Conservation (phyloP, 2,888 invertebrate genomes). For the Mesochorus sp. region DNA sequence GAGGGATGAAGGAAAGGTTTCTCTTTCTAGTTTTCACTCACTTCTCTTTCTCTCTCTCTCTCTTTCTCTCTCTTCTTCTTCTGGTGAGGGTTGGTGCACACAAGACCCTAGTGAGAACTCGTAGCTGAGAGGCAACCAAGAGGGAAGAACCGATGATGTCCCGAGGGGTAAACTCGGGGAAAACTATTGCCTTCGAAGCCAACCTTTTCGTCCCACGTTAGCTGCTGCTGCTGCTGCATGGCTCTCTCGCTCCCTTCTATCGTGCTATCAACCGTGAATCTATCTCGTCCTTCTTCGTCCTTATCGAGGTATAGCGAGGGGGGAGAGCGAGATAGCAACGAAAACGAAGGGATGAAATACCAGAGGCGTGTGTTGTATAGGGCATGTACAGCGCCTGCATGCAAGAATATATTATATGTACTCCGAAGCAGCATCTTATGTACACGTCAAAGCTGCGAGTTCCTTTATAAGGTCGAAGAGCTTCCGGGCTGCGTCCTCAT, state of each 20-base stretch:
- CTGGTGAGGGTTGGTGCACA: slow-evolving; percentile 44
- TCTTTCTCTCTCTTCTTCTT: slow-evolving; percentile 1
- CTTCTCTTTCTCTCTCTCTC: too few relatives aligned
- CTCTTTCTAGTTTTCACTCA: too few relatives aligned
- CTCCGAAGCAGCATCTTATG: slow-evolving; percentile 26
- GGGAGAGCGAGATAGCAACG: neutral
- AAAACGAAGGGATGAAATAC: slow-evolving; percentile 51
- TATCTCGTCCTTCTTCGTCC: slow-evolving; percentile 48
- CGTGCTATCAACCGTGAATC: slow-evolving; percentile 23
- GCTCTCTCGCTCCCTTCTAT: slow-evolving; percentile 3
- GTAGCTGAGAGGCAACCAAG: slow-evolving; percentile 45
- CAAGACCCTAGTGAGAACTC: slow-evolving; percentile 44
- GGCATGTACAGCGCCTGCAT: slow-evolving; percentile 9
- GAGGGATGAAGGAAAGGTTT: slow-evolving; percentile 51
- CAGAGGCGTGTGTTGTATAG: slow-evolving; percentile 42
- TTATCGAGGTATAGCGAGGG: slow-evolving; percentile 14
- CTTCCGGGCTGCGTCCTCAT: slow-evolving; percentile 56
- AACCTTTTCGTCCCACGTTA: slow-evolving; percentile 24
- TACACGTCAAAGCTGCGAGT: slow-evolving; percentile 44
- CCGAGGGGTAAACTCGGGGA: slow-evolving; percentile 74
- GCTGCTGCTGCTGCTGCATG: slow-evolving; percentile 2
- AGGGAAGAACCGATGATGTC: slow-evolving; percentile 72
- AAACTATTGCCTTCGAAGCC: slow-evolving; percentile 72
- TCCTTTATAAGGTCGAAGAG: slow-evolving; percentile 60
- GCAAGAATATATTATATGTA: slow-evolving; percentile 32